Evolutionary conservation across 2,797 vertebrate genomes (phyloP).

Genomic region (Smutsia gigantea): DNA sequence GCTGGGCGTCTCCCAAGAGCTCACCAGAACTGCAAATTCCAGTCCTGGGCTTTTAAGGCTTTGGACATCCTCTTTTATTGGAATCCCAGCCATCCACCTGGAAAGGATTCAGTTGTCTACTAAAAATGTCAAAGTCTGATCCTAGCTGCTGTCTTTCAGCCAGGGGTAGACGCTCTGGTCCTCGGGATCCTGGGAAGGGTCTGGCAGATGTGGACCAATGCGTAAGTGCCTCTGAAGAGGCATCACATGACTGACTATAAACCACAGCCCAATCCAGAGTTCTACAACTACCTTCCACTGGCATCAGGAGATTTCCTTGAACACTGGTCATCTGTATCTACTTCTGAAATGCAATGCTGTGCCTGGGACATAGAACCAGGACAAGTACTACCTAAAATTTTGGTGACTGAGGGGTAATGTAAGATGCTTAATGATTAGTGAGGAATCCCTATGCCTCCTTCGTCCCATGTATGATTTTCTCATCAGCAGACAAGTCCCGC

Average conservation of each 20-base stretch:
- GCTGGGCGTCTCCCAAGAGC: neutral
- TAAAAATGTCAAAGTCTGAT: neutral
- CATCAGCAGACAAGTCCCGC: neutral
- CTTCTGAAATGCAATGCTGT: neutral
- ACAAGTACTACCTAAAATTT: neutral
- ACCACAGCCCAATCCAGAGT: neutral
- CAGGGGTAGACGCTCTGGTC: neutral
- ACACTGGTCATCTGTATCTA: neutral
- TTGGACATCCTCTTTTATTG: neutral
- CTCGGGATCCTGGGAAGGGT: neutral
- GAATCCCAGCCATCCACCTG: neutral
- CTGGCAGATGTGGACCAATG: neutral
- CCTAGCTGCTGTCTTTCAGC: neutral
- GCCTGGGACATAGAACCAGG: neutral
- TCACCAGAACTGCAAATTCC: neutral
- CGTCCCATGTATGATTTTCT: neutral
- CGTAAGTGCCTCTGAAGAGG: neutral
- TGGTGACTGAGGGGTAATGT: neutral
- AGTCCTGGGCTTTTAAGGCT: slow-evolving; percentile 6
- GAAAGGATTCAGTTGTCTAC: neutral
- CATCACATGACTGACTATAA: neutral
- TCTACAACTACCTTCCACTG: neutral
- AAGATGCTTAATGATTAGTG: neutral
- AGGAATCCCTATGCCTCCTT: neutral
- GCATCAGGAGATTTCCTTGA: neutral